Percentiles rank a stretch among this genome's conserved stretches.
Evolutionary conservation across 2,113 vertebrate species (phyloP).

Genomic region (Lepus europaeus): DNA sequence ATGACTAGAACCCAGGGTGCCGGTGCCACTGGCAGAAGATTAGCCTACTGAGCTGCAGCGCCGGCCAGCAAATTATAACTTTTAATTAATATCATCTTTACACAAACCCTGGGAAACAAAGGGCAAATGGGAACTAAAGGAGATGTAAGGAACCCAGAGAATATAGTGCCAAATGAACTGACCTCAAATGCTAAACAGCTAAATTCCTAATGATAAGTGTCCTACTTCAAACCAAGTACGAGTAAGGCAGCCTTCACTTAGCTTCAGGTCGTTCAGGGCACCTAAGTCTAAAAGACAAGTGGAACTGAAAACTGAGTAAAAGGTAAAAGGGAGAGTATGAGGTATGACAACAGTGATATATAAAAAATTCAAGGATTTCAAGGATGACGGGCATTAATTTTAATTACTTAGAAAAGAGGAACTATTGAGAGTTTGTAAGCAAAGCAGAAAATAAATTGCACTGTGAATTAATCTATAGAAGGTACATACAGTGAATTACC

Average conservation of each 20-base stretch:
- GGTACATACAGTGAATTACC: neutral
- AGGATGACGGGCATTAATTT: neutral
- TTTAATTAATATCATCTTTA: conserved; percentile 9
- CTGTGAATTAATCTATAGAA: neutral
- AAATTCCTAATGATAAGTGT: neutral
- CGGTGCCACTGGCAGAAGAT: too few relatives aligned
- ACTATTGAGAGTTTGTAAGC: neutral
- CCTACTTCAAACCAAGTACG: neutral
- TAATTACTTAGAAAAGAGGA: neutral
- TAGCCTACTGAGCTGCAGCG: too few relatives aligned
- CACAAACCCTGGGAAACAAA: neutral
- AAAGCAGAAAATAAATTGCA: neutral
- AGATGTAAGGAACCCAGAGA: neutral
- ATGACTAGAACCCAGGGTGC: too few relatives aligned
- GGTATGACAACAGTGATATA: neutral
- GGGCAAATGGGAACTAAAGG: neutral
- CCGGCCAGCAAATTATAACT: neutral
- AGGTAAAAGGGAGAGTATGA: neutral
- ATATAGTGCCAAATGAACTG: neutral
- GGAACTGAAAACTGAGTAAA: neutral
- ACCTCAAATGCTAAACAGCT: neutral
- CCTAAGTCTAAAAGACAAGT: neutral
- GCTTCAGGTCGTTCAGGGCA: neutral
- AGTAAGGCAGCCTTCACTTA: neutral
- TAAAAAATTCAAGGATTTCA: conserved; percentile 27